phyloP scores from a whole-genome alignment of 1,140 invertebrate genomes.

The Theocolax elegans region DNA sequence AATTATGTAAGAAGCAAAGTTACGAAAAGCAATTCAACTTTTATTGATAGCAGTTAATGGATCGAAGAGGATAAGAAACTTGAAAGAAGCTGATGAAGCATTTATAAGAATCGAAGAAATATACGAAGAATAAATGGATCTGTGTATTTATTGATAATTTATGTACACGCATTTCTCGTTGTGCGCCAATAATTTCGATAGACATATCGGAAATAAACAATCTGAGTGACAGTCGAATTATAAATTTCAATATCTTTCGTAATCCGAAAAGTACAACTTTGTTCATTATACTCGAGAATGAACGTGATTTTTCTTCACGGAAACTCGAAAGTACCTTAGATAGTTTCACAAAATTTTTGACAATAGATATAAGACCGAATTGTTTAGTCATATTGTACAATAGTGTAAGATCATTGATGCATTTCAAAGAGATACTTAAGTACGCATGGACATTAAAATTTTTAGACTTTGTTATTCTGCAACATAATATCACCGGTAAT shows the following conservation, averaged over 20 bases:
- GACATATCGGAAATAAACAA: neutral
- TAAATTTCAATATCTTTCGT: neutral
- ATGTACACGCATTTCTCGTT: too few species aligned
- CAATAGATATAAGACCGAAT: neutral
- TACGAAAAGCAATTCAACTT: too few species aligned
- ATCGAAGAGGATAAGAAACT: neutral
- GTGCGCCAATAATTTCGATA: neutral
- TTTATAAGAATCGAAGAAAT: neutral
- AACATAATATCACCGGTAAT: neutral
- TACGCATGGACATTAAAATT: neutral
- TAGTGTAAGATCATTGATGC: neutral
- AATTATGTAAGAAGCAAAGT: too few species aligned
- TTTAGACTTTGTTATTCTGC: neutral
- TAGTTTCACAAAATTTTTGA: neutral
- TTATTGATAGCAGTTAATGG: neutral
- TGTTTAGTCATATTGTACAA: neutral
- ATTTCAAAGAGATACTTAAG: neutral
- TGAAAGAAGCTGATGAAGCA: neutral
- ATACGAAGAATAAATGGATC: neutral
- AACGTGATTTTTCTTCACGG: neutral
- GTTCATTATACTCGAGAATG: neutral
- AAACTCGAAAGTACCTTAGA: neutral
- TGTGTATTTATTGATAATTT: slow-evolving; percentile 4
- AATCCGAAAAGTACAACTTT: neutral
- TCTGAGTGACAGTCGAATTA: too few species aligned